Percentiles rank a stretch among this genome's conserved stretches.
Conservation (phyloP, 1,140 invertebrate genomes). For the Drosophila ficusphila region DNA sequence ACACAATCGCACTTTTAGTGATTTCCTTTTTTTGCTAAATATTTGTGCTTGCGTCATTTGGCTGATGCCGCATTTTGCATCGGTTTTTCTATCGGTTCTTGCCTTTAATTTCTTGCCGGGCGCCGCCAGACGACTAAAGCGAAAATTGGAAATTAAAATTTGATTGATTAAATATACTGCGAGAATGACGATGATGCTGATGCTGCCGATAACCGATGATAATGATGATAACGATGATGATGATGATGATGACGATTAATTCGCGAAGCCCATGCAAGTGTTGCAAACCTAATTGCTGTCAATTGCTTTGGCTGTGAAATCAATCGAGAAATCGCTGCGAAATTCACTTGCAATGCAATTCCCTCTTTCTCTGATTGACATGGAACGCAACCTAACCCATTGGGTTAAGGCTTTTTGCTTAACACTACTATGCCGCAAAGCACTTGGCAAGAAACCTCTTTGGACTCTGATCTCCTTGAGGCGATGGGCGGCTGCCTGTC, state of each 20-base stretch:
- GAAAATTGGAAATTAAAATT: slow-evolving; percentile 55
- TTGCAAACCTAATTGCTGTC: slow-evolving; percentile 48
- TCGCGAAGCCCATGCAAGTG: slow-evolving; percentile 4
- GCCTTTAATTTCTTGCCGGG: slow-evolving; percentile 44
- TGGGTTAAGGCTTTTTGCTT: slow-evolving; percentile 9
- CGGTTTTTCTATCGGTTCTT: slow-evolving; percentile 46
- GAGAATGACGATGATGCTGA: neutral
- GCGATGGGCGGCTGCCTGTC: slow-evolving; percentile 12
- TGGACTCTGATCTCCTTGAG: slow-evolving; percentile 37
- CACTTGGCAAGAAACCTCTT: slow-evolving; percentile 38
- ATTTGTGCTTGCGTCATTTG: slow-evolving; percentile 28
- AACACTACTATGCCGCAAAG: neutral
- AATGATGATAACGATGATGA: neutral
- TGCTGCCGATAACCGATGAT: too few relatives aligned
- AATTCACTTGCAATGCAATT: slow-evolving; percentile 8
- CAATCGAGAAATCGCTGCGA: slow-evolving; percentile 26
- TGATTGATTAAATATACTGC: slow-evolving; percentile 42
- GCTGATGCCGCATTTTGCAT: slow-evolving; percentile 9
- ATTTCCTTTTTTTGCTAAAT: slow-evolving; percentile 33
- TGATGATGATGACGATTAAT: slow-evolving; percentile 20
- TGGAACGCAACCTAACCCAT: slow-evolving; percentile 20
- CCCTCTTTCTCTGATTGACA: slow-evolving; percentile 20
- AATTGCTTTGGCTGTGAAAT: slow-evolving; percentile 47
- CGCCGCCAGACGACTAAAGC: slow-evolving; percentile 23
- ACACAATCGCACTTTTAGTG: slow-evolving; percentile 14